Percentiles rank a stretch among this genome's conserved stretches.
These are phyloP conservation scores for Nothura maculosa DNA, from an alignment of 2,797 vertebrate species.

Conservation along the genomic window DNA sequence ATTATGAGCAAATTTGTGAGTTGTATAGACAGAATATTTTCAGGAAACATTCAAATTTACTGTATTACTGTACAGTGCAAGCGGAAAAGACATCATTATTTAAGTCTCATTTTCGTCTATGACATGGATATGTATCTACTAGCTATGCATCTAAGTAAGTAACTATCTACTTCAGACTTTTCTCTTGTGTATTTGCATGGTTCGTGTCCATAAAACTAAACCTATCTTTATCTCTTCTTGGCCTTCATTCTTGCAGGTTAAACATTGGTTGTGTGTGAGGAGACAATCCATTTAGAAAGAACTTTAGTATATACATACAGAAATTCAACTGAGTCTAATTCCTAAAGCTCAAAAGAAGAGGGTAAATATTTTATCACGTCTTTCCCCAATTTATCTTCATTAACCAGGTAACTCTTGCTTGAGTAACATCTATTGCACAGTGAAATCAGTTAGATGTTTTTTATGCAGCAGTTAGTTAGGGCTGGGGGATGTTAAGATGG, in stretches of 20 bases:
- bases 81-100: background rate
- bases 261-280: background rate
- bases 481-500: background rate
- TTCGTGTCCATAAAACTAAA: background rate
- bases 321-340: background rate
- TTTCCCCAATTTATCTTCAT: background rate
- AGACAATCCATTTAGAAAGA: background rate
- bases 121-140: background rate
- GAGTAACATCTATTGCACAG: background rate
- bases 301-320: background rate
- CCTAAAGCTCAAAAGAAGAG: background rate
- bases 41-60: background rate
- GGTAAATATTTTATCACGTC: background rate
- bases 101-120: background rate
- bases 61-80: background rate
- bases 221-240: background rate
- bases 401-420: background rate
- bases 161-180: background rate
- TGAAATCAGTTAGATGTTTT: background rate
- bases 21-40: background rate
- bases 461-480: background rate
- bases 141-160: background rate
- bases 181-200: background rate
- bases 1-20: background rate
- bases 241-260: background rate